A percentile compares a stretch with the other conserved stretches of the same genome.
phyloP scores from a whole-genome alignment of 2,888 invertebrate species.

The Theodoxus fluviatilis region DNA sequence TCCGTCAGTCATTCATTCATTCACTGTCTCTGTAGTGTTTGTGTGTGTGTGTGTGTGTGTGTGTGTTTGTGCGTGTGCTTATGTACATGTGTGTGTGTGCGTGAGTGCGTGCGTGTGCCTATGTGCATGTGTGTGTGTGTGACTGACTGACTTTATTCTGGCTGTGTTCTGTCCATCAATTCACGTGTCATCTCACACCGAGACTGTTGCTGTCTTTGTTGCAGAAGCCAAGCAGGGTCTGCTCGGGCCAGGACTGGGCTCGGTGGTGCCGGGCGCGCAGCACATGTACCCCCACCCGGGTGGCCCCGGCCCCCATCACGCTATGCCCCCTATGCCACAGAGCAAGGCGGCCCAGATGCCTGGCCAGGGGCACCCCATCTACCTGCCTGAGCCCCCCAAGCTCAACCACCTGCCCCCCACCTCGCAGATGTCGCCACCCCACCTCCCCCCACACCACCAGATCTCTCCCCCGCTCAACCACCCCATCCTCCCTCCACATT shows the following conservation, averaged over 20 bases:
- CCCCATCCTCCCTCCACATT: conserved; percentile 45
- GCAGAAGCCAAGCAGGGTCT: too few relatives aligned
- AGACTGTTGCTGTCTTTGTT: too few relatives aligned
- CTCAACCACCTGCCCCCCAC: conserved; percentile 47
- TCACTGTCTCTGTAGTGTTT: too few relatives aligned
- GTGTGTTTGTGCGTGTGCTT: background rate
- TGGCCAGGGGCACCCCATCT: conserved; percentile 30
- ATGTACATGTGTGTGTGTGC: conserved; percentile 1
- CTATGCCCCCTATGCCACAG: too few relatives aligned
- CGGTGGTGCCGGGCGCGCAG: too few relatives aligned
- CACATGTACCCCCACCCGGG: too few relatives aligned
- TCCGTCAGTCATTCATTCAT: too few relatives aligned
- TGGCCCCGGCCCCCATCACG: too few relatives aligned
- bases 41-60: background rate
- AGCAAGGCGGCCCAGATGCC: conserved; percentile 23
- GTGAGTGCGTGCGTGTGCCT: too few relatives aligned
- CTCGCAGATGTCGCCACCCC: conserved; percentile 35
- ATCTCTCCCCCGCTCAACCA: conserved; percentile 46
- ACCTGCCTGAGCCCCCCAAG: conserved; percentile 46
- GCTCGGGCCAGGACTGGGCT: too few relatives aligned
- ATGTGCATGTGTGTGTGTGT: conserved; percentile 19
- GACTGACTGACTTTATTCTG: background rate
- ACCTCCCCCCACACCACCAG: conserved; percentile 40
- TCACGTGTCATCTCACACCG: too few relatives aligned
- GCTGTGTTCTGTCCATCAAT: too few relatives aligned